A percentile compares a stretch with the other conserved stretches of the same genome.
phyloP scores from a whole-genome alignment of 2,888 invertebrate genomes.

The Petrolisthes cinctipes region DNA sequence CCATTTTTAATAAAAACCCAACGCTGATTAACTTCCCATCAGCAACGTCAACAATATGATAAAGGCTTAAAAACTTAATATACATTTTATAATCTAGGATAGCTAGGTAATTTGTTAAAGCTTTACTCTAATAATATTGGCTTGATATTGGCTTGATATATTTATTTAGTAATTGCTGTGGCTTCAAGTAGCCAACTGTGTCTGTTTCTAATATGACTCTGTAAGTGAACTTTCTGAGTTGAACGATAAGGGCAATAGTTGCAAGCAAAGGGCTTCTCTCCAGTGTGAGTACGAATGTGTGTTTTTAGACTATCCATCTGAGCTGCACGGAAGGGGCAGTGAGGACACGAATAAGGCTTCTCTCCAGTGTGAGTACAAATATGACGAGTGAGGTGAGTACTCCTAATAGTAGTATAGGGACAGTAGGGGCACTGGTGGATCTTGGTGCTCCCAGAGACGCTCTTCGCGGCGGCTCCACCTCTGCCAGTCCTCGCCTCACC shows the following conservation, averaged over 20 bases:
- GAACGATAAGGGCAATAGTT: slow-evolving; percentile 50
- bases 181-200: slow-evolving; percentile 45
- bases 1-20: no score
- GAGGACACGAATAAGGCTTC: slow-evolving; percentile 53
- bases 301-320: slow-evolving; percentile 57
- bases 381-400: slow-evolving; percentile 53
- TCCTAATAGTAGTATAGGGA: slow-evolving; percentile 59
- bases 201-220: slow-evolving; percentile 57
- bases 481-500: slow-evolving; percentile 27
- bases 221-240: slow-evolving; percentile 54
- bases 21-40: no score
- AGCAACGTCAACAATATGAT: no score
- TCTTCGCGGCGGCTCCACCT: slow-evolving; percentile 30
- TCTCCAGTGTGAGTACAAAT: slow-evolving; percentile 58
- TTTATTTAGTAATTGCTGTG: slow-evolving; percentile 31
- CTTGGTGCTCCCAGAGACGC: slow-evolving; percentile 43
- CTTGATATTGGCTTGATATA: no score
- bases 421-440: slow-evolving; percentile 62
- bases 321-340: slow-evolving; percentile 57
- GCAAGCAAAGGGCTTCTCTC: slow-evolving; percentile 55
- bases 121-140: no score
- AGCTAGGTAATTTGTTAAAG: no score
- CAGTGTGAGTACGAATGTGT: slow-evolving; percentile 57
- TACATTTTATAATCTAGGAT: no score
- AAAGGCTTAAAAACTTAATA: no score